Percentiles rank a stretch among this genome's conserved stretches.
Evolutionary conservation across 2,797 vertebrate genomes (phyloP).

Genomic region (Calcarius lapponicus): DNA sequence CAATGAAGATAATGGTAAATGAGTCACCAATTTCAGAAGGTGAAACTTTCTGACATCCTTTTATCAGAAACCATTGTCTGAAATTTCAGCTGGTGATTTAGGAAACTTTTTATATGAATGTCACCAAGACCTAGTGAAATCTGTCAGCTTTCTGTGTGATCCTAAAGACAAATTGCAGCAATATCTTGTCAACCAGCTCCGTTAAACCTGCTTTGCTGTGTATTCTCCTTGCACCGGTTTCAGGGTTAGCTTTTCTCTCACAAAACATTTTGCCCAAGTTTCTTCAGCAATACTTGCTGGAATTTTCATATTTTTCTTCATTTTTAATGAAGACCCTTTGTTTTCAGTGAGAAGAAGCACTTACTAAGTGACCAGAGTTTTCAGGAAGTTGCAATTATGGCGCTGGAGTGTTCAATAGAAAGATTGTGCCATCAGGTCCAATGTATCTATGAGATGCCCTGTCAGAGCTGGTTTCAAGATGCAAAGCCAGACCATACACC

Average conservation of each 20-base stretch:
- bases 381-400: neutral
- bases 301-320: neutral
- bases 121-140: conserved; percentile 61
- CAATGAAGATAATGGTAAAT: conserved; percentile 40
- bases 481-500: neutral
- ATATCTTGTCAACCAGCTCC: conserved; percentile 49
- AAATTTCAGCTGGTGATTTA: conserved; percentile 71
- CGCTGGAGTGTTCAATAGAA: neutral
- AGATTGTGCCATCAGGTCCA: neutral
- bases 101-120: conserved; percentile 52
- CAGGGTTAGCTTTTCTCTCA: conserved; percentile 8
- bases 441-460: neutral
- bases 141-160: conserved; percentile 62
- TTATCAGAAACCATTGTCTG: conserved; percentile 55
- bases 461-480: neutral
- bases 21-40: conserved; percentile 60
- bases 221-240: conserved; percentile 5
- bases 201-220: conserved; percentile 45
- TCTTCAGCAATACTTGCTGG: neutral
- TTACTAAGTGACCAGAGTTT: neutral
- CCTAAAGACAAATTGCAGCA: conserved; percentile 62
- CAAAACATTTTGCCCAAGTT: neutral
- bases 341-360: neutral
- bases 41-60: conserved; percentile 31
- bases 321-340: neutral